Evolutionary conservation across 2,113 vertebrate species (phyloP), one percentile per base, ranked within the genome.

Genomic region (Elanus axillaris): DNA sequence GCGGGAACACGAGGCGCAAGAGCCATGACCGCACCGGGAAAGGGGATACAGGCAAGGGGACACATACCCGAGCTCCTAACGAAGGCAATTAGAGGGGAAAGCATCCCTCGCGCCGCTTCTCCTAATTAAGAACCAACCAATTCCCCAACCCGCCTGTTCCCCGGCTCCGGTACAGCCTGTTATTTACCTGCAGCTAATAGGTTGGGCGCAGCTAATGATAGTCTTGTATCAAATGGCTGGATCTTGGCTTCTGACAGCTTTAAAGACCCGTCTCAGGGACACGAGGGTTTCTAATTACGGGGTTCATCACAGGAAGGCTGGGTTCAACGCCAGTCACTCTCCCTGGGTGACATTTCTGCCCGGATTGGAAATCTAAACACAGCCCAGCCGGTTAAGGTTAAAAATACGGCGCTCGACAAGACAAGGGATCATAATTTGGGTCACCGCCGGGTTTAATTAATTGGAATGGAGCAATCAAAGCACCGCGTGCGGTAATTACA

Each of bases 401-500:
- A 98, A 98, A 98, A 98, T 97, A 98, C 97, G 73, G 97, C 91
- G 60, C 88, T 50, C 80, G 59, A 94, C 72, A 91, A 98, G 97
- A 98, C 97, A 60, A 95, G 97, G 97, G 96, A 97, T 98, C 98
- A 97, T 98, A 97, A 98, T 98, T 97, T 98, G 98, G 98, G 98
- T 98, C 98, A 98, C 97, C 81, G 96, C 96, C 93, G 97, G 96
- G 97, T 98, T 98, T 98, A 98, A 99, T 98, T 98, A 98, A 99
- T 98, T 98, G 98, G 98, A 97, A 98, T 93, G 96, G 86, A 96
- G 97, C 98, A 97, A 98, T 98, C 97, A 98, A 98, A 97, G 90
- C 97, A 45, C 96, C 7, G 95, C 25, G 76, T 94, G 98, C 90
- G 73, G 95, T 98, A 98, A 98, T 98, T 98, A 98, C 98, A 97